Evolutionary conservation across 2,797 vertebrate species (phyloP).

Genomic region (Leuciscus waleckii): DNA sequence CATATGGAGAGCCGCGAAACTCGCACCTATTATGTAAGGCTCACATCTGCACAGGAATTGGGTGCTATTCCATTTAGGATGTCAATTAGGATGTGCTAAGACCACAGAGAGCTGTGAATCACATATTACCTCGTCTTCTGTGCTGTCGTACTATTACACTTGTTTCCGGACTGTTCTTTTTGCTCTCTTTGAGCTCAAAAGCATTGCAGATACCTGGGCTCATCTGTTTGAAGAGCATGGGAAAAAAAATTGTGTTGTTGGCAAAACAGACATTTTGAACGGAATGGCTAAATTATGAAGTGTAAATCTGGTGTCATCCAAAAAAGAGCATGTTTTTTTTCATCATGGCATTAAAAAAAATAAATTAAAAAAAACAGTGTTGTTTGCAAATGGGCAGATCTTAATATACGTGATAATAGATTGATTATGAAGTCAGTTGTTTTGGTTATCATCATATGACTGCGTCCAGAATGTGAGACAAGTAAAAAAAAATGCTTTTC

Average conservation of each 20-base stretch:
- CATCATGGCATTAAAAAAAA: neutral
- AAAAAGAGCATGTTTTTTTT: neutral
- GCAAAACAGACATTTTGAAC: constrained; percentile 8
- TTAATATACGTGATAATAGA: neutral
- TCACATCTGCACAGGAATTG: constrained; percentile 64
- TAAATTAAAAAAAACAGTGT: neutral
- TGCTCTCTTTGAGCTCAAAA: constrained; percentile 7
- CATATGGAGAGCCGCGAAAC: constrained; percentile 26
- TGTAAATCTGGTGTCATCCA: constrained; percentile 2
- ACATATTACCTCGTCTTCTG: constrained; percentile 67
- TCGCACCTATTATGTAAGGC: constrained; percentile 45
- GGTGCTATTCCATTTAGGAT: constrained; percentile 75
- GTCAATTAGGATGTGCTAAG: constrained; percentile 65
- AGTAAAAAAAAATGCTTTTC: neutral
- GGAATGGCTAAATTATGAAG: constrained; percentile 14
- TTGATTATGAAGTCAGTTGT: constrained; percentile 11
- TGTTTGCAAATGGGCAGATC: neutral
- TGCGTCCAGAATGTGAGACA: neutral
- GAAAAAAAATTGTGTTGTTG: neutral
- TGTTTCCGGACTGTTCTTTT: constrained; percentile 77
- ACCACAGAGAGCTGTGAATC: constrained; percentile 77
- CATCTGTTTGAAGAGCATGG: constrained; percentile 9
- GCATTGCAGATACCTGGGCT: neutral
- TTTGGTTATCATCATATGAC: neutral
- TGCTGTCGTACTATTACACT: constrained; percentile 66